Base-by-base conservation (phyloP, 2,888 invertebrate species). In the Andrena flavipes region DNA sequence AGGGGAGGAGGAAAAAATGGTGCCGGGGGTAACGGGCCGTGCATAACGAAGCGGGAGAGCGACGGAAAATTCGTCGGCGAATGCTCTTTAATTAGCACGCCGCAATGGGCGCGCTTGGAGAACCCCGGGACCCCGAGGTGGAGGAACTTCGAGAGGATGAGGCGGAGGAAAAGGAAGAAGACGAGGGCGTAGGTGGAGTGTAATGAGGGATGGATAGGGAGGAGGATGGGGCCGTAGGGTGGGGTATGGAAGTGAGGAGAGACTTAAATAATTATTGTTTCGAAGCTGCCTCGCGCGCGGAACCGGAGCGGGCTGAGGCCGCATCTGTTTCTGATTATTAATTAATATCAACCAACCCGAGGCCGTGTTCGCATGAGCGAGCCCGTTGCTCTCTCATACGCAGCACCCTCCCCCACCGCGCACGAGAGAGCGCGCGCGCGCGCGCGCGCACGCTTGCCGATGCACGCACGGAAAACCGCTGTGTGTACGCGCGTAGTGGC, bases 271-370 rank as follows among this genome's bases (percentile, higher is more conserved):
- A 93, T 92, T 92, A 92, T 92, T 89, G 90, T 89, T 91, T 85
- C 89, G 90, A 89, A 88, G 86, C 90, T 80, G 88, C 84, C 69
- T 72, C 84, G 87, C 83, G 80, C 79, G 80, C 79, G 70, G 75
- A 72, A 76, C 67, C 76, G 74, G 70, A 71, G 79, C 79, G 80
- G 79, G 82, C 79, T 82, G 84, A 85, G 86, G 89, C 88, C 91
- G 92, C 93, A 93, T 93, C 93, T 93, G 93, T 93, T 93, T 93
- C 93, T 93, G 93, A 93, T 93, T 93, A 92, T 93, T 93, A 93
- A 93, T 93, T 93, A 93, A 93, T 93, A 93, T 92, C 91, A 92
- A 92, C 92, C 89, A 90, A 91, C 88, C 88, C 89, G 87, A 87
- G 84, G 88, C 87, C 86, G 86, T 86, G 83, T 87, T 86, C 89